Conservation (phyloP, 2,113 vertebrate species). For the Nothocercus julius region DNA sequence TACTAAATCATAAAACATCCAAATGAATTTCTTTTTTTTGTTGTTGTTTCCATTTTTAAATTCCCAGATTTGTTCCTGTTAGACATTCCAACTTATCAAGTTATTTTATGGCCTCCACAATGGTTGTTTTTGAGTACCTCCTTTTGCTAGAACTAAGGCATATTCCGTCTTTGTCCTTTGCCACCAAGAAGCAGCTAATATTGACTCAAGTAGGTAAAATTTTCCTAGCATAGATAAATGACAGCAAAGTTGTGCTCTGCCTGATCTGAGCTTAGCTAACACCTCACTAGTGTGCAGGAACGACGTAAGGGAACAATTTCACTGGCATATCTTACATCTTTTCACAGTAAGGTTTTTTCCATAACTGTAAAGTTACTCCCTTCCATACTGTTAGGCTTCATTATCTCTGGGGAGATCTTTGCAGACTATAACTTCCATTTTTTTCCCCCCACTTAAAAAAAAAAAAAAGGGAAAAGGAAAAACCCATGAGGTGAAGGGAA, state of each 20-base stretch:
- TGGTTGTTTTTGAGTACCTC: not conserved
- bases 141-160: not conserved
- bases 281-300: not conserved
- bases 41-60: not conserved
- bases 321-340: accelerated
- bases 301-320: not conserved
- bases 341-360: not conserved
- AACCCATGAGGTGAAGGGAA: not conserved
- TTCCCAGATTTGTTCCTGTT: not conserved
- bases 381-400: not conserved
- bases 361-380: not conserved
- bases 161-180: not conserved
- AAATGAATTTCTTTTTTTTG: not conserved
- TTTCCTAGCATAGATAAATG: not conserved
- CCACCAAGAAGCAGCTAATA: not conserved
- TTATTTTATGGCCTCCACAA: not conserved
- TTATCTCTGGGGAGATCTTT: not conserved
- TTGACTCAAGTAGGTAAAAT: not conserved
- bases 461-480: not conserved
- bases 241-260: not conserved
- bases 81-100: not conserved
- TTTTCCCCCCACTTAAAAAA: not conserved
- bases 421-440: not conserved
- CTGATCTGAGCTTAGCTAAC: not conserved
- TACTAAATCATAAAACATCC: not conserved